Base-by-base conservation (phyloP, 64 coral and sea anemone genomes). In the Actinia equina region DNA sequence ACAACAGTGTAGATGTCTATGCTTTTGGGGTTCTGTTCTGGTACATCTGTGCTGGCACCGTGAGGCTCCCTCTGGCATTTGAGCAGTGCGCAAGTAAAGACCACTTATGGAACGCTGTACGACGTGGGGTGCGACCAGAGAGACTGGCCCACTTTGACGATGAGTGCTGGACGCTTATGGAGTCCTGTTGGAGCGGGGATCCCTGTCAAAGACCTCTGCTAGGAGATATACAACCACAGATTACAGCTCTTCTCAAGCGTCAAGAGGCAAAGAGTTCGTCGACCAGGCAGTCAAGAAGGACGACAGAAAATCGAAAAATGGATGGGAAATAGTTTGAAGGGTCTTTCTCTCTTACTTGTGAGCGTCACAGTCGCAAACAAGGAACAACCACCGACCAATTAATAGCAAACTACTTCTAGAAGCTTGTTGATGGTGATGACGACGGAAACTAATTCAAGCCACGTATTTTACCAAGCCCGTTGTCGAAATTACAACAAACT, bases 1-100 rank as follows among this genome's bases (percentile, higher is more conserved):
- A 99, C 88, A 95, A 95, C 93, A 99, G 97, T 77, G 97, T 99
- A n/a, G 97, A 99, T 41, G 93, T 99, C 26, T 99, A 99, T 77
- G 97, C 97, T 0, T 95, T 99, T 83, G 97, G 97, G 42, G 92
- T 99, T 51, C 89, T 99, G 17, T 95, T 99, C 76, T 99, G 97
- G 97, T 99, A 99, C 43, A 93, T 99, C 44, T 99, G 97, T 53
- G 93, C 97, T 17, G 97, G 97, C 14, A 95, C 91, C 22, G 93
- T 99, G 0, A 90, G 97, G 3, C 88, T 99, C 11, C 97, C 97
- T 3, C 52, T 95, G 19, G 91, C 90, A 25, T 99, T 99, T 63
- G 97, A 99, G 43, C 97, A 99, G 65, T 99, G 97, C 81, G 97
- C 91, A 6, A 99, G 97, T 30, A 99, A 99, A 86, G 97, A 99